A percentile compares a stretch with the other conserved stretches of the same genome.
phyloP scores from a whole-genome alignment of 2,113 vertebrate genomes.

The Gnathonemus longibarbis region DNA sequence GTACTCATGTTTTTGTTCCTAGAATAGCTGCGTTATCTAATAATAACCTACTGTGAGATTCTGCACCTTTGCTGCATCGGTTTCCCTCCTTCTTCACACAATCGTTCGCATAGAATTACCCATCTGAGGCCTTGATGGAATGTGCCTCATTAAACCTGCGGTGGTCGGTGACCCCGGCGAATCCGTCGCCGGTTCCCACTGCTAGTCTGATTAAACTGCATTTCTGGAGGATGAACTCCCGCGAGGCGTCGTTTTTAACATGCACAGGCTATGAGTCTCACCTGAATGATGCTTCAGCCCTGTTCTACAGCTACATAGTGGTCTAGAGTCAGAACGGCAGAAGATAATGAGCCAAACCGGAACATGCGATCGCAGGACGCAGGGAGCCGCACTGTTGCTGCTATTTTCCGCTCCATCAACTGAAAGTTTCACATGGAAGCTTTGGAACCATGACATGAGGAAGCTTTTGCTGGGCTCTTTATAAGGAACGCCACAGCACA shows the following conservation, averaged over 20 bases:
- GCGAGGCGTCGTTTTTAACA: neutral
- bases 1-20: neutral
- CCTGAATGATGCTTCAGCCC: conserved; percentile 48
- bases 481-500: neutral
- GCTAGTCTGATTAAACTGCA: neutral
- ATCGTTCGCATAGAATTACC: neutral
- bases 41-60: neutral
- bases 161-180: neutral
- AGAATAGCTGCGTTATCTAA: neutral
- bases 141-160: neutral
- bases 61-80: neutral
- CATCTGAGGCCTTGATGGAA: neutral
- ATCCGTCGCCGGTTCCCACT: neutral
- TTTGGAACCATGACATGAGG: neutral
- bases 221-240: neutral
- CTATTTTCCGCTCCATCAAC: neutral
- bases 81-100: neutral
- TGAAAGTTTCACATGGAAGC: neutral
- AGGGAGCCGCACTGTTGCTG: neutral
- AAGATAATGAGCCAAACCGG: neutral
- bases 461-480: neutral
- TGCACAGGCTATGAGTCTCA: conserved; percentile 31
- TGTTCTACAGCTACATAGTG: conserved; percentile 16
- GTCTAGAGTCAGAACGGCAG: neutral
- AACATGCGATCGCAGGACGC: neutral